A percentile compares a stretch with the other conserved stretches of the same genome.
These are phyloP conservation scores for Barypeithes pellucidus DNA, from an alignment of 2,888 invertebrate species.

Conservation along the genomic window DNA sequence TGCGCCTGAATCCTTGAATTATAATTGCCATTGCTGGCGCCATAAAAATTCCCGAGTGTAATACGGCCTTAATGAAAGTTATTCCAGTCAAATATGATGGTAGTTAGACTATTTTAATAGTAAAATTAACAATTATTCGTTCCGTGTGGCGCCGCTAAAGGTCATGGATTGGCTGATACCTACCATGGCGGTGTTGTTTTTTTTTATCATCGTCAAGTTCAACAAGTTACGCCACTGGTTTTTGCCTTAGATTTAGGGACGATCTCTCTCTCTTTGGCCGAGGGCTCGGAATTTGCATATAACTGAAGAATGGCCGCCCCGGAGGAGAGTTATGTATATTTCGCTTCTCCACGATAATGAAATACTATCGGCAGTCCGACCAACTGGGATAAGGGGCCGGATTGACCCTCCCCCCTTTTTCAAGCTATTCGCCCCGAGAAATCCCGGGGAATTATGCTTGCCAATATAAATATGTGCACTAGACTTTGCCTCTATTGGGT, in stretches of 20 bases:
- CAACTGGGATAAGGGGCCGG: slow-evolving; percentile 50
- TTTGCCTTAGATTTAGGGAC: slow-evolving; percentile 49
- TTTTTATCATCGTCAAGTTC: too few species aligned
- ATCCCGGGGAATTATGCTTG: slow-evolving; percentile 24
- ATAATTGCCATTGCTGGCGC: too few species aligned
- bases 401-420: slow-evolving; percentile 55
- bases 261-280: slow-evolving; percentile 49
- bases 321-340: slow-evolving; percentile 50
- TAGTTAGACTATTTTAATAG: too few species aligned
- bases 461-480: slow-evolving; percentile 36
- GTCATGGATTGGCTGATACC: too few species aligned
- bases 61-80: too few species aligned
- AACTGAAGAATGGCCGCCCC: slow-evolving; percentile 63
- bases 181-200: too few species aligned
- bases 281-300: slow-evolving; percentile 68
- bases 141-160: too few species aligned
- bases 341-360: slow-evolving; percentile 62
- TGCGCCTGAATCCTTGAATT: too few species aligned
- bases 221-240: neutral
- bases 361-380: slow-evolving; percentile 62
- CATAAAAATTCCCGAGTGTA: too few species aligned
- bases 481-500: neutral
- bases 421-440: slow-evolving; percentile 21
- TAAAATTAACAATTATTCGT: too few species aligned
- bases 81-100: too few species aligned